Conservation (phyloP, 2,888 invertebrate species). For the Cephus spinipes region DNA sequence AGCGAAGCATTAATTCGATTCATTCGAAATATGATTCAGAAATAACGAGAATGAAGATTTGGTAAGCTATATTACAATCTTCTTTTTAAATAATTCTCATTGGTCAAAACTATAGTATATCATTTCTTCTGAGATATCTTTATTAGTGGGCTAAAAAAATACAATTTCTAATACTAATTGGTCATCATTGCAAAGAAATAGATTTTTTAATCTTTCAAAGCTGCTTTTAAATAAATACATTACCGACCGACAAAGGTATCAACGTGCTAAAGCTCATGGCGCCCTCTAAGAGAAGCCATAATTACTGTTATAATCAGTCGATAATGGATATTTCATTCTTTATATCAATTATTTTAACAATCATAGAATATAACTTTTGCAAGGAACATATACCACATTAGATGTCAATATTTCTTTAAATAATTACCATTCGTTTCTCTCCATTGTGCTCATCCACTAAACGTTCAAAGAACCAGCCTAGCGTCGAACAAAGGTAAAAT, state of each 20-base stretch:
- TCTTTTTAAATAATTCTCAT: too few species aligned
- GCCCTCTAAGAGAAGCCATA: not conserved
- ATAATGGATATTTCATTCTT: not conserved
- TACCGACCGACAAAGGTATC: not conserved
- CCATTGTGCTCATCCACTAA: not conserved
- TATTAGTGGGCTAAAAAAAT: too few species aligned
- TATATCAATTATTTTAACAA: not conserved
- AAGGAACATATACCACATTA: not conserved
- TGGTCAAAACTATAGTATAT: too few species aligned
- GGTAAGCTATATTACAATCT: conserved; percentile 66
- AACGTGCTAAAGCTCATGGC: not conserved
- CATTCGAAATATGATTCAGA: conserved; percentile 84
- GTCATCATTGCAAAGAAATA: too few species aligned
- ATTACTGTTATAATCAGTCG: too few species aligned
- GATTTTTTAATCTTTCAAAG: too few species aligned
- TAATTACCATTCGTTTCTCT: not conserved
- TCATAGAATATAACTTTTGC: not conserved
- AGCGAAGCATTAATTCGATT: conserved; percentile 81
- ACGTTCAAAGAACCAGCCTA: conserved; percentile 15
- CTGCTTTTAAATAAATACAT: not conserved
- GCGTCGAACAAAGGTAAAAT: conserved; percentile 46
- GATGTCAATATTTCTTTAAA: conserved; percentile 1
- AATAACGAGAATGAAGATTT: conserved; percentile 79
- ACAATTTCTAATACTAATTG: too few species aligned
- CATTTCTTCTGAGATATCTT: too few species aligned